These are phyloP conservation scores for Achlya flavicornis DNA, from an alignment of 2,888 invertebrate genomes.

Conservation along the genomic window DNA sequence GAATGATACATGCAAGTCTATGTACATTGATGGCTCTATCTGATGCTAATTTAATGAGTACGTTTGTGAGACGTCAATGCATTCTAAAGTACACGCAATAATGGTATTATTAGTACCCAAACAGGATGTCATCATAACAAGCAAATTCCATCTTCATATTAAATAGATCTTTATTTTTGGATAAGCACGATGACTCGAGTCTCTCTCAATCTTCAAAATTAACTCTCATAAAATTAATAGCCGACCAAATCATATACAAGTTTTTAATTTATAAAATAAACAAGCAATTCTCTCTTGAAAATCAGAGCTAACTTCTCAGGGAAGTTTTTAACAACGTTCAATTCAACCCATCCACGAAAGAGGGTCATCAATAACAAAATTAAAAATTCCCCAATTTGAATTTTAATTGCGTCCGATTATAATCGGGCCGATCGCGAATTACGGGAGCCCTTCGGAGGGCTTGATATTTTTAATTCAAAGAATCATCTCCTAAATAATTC, in stretches of 20 bases:
- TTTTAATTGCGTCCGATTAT: constrained; percentile 83
- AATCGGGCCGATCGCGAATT: constrained; percentile 75
- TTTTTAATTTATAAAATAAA: constrained; percentile 55
- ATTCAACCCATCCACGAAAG: constrained; percentile 68
- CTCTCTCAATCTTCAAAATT: neutral
- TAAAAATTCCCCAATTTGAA: constrained; percentile 82
- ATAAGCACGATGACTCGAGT: neutral
- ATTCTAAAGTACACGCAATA: too few relatives aligned
- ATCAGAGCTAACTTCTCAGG: constrained; percentile 58
- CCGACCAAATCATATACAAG: constrained; percentile 17
- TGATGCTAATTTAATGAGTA: too few relatives aligned
- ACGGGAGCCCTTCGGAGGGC: constrained; percentile 62
- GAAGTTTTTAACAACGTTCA: constrained; percentile 76
- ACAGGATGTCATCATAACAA: too few relatives aligned
- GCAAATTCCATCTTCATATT: too few relatives aligned
- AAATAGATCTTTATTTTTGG: too few relatives aligned
- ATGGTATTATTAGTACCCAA: too few relatives aligned
- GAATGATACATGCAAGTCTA: too few relatives aligned
- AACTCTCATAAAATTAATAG: constrained; percentile 19
- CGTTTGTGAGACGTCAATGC: too few relatives aligned
- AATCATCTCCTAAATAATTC: constrained; percentile 76
- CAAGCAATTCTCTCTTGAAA: constrained; percentile 63
- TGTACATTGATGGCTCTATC: too few relatives aligned
- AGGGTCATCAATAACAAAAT: constrained; percentile 82
- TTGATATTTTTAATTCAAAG: constrained; percentile 63